phyloP scores from a whole-genome alignment of 2,797 vertebrate genomes.

The Ispidina picta region DNA sequence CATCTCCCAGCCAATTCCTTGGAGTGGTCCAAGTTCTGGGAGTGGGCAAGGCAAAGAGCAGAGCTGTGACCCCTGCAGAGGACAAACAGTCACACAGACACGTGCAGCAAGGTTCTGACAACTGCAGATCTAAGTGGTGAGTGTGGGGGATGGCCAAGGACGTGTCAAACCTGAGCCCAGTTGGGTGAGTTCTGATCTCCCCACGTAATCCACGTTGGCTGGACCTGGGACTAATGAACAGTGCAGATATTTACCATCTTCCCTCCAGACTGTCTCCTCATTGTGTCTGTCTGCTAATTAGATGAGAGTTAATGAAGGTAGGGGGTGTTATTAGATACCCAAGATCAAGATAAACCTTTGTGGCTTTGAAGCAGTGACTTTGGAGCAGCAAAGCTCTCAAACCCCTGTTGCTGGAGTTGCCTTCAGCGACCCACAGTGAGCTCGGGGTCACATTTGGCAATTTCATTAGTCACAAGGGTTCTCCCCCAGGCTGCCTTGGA shows the following conservation, averaged over 20 bases:
- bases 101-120: neutral
- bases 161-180: neutral
- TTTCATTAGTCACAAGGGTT: neutral
- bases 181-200: neutral
- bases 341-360: neutral
- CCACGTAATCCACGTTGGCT: neutral
- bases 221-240: neutral
- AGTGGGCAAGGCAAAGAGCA: too few relatives aligned
- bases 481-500: neutral
- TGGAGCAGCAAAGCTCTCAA: neutral
- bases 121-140: neutral
- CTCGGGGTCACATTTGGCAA: neutral
- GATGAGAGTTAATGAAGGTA: neutral
- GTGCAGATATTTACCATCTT: neutral
- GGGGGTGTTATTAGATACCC: rapidly evolving
- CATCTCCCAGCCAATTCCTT: too few relatives aligned
- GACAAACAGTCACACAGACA: too few relatives aligned
- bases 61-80: too few relatives aligned
- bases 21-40: too few relatives aligned
- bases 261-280: neutral
- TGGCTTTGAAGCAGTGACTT: neutral
- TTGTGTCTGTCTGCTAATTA: neutral
- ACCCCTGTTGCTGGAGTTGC: neutral
- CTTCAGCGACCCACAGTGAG: neutral
- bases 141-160: neutral